Base-by-base conservation (phyloP, 1,140 invertebrate genomes). In the Ceratitis capitata region DNA sequence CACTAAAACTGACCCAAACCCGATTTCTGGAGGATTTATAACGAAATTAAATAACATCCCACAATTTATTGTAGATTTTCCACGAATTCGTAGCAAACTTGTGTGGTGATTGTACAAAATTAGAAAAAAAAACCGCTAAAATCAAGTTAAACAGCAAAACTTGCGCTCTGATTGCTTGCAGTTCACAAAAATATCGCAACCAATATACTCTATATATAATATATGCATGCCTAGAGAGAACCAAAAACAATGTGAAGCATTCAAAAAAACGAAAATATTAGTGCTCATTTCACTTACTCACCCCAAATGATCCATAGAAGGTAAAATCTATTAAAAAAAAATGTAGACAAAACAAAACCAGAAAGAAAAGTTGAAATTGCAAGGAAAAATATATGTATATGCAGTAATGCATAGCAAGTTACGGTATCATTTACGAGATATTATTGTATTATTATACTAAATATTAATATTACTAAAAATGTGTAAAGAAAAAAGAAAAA, bases 391-490 rank as follows among this genome's bases (percentile, higher is more conserved):
- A 45, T 19, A 23, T 39, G 12, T 2, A 78, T 45, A 78, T 45
- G 45, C n/a, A n/a, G n/a, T 12, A 23, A 64, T 10, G 10, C 19
- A 78, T 35, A 78, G 39, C 35, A 26, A 78, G 32, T 39, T 78
- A 78, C 45, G 39, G 45, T 78, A 78, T 78, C 23, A 42, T 78
- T 78, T 78, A 45, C 14, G 69, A 78, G n/a, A 78, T 78, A 47
- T 78, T 78, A 78, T 78, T 78, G 42, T 78, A 78, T 78, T 78
- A 45, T 45, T 78, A 69, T 69, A 69, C 69, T 26, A 26, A n/a
- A 19, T 47, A 78, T 32, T 45, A 78, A 45, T 78, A 78, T 69
- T 78, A 78, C 32, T 47, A 23, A 39, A 61, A 29, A 74, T 19
- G 26, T 74, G 16, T 74, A 39, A 16, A 74, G 19, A n/a, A 39